Conservation (phyloP, 64 coral and sea anemone genomes). For the Astreopora myriophthalma region DNA sequence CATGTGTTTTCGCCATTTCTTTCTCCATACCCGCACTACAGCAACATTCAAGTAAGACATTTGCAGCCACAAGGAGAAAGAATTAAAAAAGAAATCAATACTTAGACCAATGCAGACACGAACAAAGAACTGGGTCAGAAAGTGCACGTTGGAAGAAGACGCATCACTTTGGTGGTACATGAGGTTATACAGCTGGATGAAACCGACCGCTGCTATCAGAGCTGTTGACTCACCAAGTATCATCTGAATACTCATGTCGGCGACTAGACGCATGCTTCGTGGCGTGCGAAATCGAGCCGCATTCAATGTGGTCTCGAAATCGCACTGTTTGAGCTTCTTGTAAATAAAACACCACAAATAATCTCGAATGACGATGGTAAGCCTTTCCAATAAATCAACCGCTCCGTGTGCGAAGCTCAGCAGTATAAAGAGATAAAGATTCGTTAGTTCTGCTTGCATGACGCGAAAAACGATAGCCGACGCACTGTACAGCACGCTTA, state of each 20-base stretch:
- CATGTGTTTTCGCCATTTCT: slow-evolving; percentile 44
- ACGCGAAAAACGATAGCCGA: slow-evolving; percentile 72
- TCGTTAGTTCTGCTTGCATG: slow-evolving; percentile 71
- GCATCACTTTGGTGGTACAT: slow-evolving; percentile 15
- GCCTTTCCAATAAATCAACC: not conserved
- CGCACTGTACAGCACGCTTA: slow-evolving; percentile 53
- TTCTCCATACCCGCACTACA: slow-evolving; percentile 23
- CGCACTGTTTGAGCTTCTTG: not conserved
- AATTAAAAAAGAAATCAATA: slow-evolving; percentile 62
- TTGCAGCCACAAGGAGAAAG: slow-evolving; percentile 56
- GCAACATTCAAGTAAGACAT: slow-evolving; percentile 49
- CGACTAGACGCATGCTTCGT: not conserved
- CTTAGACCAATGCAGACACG: slow-evolving; percentile 13
- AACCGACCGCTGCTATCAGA: slow-evolving; percentile 67
- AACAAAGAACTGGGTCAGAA: not conserved
- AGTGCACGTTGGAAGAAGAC: not conserved
- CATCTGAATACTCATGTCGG: slow-evolving; percentile 9
- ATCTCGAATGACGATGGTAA: slow-evolving; percentile 38
- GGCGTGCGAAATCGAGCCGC: slow-evolving; percentile 45
- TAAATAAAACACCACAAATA: slow-evolving; percentile 69
- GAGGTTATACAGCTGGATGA: slow-evolving; percentile 36
- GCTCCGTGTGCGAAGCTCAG: not conserved
- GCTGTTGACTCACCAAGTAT: slow-evolving; percentile 63
- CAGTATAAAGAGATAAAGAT: slow-evolving; percentile 4
- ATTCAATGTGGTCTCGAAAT: not conserved